Evolutionary conservation across 92 coral and sea anemone species (phyloP).

Genomic region (Muricea muricata): DNA sequence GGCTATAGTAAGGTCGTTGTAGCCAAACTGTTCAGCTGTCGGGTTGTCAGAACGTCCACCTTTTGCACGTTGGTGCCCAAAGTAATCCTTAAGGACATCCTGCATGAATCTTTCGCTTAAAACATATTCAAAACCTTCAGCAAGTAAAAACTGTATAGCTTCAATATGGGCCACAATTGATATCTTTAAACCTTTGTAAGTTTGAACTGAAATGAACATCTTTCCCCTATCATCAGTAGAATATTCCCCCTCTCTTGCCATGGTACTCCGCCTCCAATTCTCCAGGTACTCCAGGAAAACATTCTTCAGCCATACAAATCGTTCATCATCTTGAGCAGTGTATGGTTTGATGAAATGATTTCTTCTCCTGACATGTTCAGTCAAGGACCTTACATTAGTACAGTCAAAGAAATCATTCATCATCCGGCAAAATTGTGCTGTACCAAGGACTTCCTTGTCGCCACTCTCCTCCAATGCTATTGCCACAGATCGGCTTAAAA

Average conservation of each 20-base stretch:
- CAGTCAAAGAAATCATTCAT: slow-evolving; percentile 70
- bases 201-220: slow-evolving; percentile 1
- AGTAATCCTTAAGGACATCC: slow-evolving; percentile 15
- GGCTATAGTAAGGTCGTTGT: slow-evolving; percentile 6
- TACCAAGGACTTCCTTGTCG: slow-evolving; percentile 49
- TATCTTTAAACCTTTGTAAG: slow-evolving; percentile 10
- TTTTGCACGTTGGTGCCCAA: slow-evolving; percentile 5
- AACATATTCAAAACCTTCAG: slow-evolving; percentile 11
- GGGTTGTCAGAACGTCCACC: slow-evolving; percentile 27
- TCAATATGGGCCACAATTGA: not conserved
- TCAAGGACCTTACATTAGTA: slow-evolving; percentile 65
- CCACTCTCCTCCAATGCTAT: not conserved
- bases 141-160: not conserved
- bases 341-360: slow-evolving; percentile 74
- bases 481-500: too few relatives aligned
- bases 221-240: not conserved
- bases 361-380: slow-evolving; percentile 68
- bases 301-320: slow-evolving; percentile 51
- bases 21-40: slow-evolving; percentile 12
- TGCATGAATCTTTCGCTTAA: slow-evolving; percentile 7
- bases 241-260: not conserved
- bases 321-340: slow-evolving; percentile 64
- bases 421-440: slow-evolving; percentile 65
- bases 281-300: slow-evolving; percentile 11
- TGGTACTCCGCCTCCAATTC: slow-evolving; percentile 20